Conservation (phyloP, 2,888 invertebrate species). For the Athalia cordata region DNA sequence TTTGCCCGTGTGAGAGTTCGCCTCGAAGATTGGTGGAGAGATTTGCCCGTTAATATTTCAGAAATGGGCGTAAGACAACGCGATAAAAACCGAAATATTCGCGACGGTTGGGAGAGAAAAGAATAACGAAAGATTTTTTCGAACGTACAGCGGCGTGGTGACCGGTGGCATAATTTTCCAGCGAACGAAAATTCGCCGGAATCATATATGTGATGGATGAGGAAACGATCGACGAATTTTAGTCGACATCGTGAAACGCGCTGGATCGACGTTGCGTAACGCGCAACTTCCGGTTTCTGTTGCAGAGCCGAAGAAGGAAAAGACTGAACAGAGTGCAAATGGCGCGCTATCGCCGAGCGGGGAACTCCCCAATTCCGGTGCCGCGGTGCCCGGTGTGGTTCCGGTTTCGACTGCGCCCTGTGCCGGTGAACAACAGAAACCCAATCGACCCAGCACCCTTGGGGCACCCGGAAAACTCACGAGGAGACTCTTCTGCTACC, state of each 20-base stretch:
- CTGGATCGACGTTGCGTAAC: conserved; percentile 8
- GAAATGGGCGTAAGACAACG: not conserved
- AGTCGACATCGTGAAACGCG: conserved; percentile 1
- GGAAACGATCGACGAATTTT: not conserved
- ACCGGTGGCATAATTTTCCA: too few species aligned
- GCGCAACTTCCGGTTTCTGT: conserved; percentile 67
- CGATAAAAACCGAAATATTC: not conserved
- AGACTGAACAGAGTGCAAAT: conserved; percentile 83
- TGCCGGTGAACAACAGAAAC: conserved; percentile 76
- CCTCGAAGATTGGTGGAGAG: not conserved
- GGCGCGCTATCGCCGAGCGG: conserved; percentile 80
- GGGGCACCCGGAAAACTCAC: conserved; percentile 83
- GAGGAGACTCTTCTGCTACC: conserved; percentile 87
- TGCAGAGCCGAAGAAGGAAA: conserved; percentile 95
- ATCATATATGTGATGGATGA: not conserved
- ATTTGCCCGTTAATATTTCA: not conserved
- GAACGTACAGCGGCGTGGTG: not conserved
- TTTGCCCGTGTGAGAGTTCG: too few species aligned
- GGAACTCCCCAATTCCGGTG: conserved; percentile 68
- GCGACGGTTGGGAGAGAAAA: not conserved
- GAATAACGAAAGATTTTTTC: not conserved
- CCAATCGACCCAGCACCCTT: conserved; percentile 88
- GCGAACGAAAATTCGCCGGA: too few species aligned
- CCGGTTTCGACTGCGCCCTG: conserved; percentile 57
- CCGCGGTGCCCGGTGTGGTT: conserved; percentile 55